These are phyloP conservation scores for Noctua pronuba DNA, from an alignment of 2,888 invertebrate species.

Conservation along the genomic window DNA sequence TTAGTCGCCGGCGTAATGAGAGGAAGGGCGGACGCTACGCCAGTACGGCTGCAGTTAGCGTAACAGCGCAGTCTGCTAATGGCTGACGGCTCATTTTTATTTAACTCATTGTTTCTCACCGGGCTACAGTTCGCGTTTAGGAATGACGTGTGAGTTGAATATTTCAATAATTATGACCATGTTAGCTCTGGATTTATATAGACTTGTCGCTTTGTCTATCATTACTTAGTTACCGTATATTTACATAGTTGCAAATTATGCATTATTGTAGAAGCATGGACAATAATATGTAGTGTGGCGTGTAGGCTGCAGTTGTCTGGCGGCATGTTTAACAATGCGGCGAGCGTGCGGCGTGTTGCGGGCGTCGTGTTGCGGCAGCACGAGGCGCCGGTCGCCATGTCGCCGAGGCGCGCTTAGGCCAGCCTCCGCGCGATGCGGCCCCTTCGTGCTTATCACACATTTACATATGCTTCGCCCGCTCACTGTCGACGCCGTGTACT, in stretches of 20 bases:
- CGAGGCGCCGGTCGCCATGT: conserved; percentile 52
- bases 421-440: conserved; percentile 77
- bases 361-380: conserved; percentile 59
- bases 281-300: conserved; percentile 50
- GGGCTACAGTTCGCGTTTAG: conserved; percentile 15
- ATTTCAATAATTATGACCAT: conserved; percentile 5
- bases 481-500: conserved; percentile 80
- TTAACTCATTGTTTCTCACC: conserved; percentile 62
- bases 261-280: conserved; percentile 16
- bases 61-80: conserved; percentile 68
- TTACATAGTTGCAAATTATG: conserved; percentile 19
- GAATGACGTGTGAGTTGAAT: conserved; percentile 16
- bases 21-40: conserved; percentile 81
- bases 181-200: background rate
- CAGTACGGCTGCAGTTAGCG: conserved; percentile 68
- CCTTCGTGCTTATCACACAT: conserved; percentile 87
- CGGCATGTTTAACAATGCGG: conserved; percentile 82
- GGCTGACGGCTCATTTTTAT: conserved; percentile 68
- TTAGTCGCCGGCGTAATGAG: conserved; percentile 87
- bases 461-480: conserved; percentile 88
- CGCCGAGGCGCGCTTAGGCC: conserved; percentile 55
- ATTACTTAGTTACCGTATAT: conserved; percentile 6
- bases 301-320: conserved; percentile 70
- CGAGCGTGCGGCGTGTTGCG: conserved; percentile 59
- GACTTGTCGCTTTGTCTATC: background rate